Base-by-base conservation (phyloP, 92 coral and sea anemone genomes). In the Plumapathes pennacea region DNA sequence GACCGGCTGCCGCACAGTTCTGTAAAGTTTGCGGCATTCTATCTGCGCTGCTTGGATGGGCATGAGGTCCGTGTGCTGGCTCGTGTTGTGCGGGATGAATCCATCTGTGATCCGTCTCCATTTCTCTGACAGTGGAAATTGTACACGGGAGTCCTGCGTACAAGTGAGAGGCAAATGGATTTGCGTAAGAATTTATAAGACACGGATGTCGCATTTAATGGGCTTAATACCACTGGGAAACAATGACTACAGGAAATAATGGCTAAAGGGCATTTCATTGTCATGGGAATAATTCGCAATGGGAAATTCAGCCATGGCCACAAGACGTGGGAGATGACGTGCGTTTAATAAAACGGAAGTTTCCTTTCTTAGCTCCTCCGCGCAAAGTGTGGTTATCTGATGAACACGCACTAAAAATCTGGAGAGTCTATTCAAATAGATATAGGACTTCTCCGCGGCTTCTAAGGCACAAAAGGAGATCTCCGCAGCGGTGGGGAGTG, bases 51-150 rank as follows among this genome's bases (percentile, higher is more conserved):
- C 68, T 37, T 26, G 78, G 50, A n/a, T n/a, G n/a, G n/a, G n/a
- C n/a, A n/a, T n/a, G n/a, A 8, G n/a, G 41, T 25, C 76, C 69
- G 75, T 87, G 95, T 25, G 81, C 64, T 37, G 72, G 66, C 61
- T 87, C 95, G 89, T 87, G 95, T 50, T 87, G 95, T 37, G 73
- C 67, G 4, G 95, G 95, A 52, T 87, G 95, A 40, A 87, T 87
- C 95, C 95, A 87, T 44, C 89, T 82, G 41, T 87, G 95, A 33
- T 87, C 95, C 7, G 95, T 54, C 41, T 73, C 73, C 24, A 83
- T 77, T 46, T 17, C 20, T 18, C 17, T 19, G 24, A 53, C 47
- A 61, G 47, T 55, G 68, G 47, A 55, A 42, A 24, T n/a, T n/a
- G n/a, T n/a, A n/a, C n/a, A n/a, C n/a, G n/a, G n/a, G n/a, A n/a